Evolutionary conservation across 2,797 vertebrate genomes (phyloP).

Genomic region (Pangasius djambal): DNA sequence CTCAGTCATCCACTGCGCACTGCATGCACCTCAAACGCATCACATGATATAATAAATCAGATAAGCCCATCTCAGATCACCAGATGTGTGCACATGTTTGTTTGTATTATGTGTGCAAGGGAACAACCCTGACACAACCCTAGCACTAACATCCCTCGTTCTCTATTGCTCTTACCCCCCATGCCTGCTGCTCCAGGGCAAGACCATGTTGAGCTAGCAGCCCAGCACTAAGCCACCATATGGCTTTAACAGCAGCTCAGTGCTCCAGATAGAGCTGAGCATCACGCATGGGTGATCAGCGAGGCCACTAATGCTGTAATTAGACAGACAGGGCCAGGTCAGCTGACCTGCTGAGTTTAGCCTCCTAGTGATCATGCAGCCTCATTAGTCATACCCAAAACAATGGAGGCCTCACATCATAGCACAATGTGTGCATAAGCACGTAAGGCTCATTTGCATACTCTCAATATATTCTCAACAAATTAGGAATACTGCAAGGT

Average conservation of each 20-base stretch:
- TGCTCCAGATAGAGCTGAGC: conserved; percentile 45
- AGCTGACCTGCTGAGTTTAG: conserved; percentile 55
- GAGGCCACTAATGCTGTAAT: conserved; percentile 60
- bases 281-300: conserved; percentile 58
- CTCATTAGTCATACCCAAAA: conserved; percentile 59
- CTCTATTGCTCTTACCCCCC: not conserved
- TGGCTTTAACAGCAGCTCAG: conserved; percentile 54
- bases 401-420: conserved; percentile 51
- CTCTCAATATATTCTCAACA: conserved; percentile 20
- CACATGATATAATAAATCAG: conserved; percentile 18
- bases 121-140: conserved; percentile 9
- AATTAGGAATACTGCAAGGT: conserved; percentile 35
- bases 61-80: conserved; percentile 31
- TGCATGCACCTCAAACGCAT: not conserved
- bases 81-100: conserved; percentile 49
- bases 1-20: not conserved
- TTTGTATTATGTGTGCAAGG: conserved; percentile 32
- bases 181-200: conserved; percentile 37
- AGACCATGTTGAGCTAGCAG: conserved; percentile 39
- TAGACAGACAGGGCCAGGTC: conserved; percentile 59
- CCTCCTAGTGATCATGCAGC: conserved; percentile 50
- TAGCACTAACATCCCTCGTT: conserved; percentile 19
- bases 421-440: conserved; percentile 45
- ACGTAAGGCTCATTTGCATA: conserved; percentile 45
- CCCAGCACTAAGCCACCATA: conserved; percentile 56